Evolutionary conservation across 2,113 vertebrate species (phyloP).

Genomic region (Chaenogobius annularis): DNA sequence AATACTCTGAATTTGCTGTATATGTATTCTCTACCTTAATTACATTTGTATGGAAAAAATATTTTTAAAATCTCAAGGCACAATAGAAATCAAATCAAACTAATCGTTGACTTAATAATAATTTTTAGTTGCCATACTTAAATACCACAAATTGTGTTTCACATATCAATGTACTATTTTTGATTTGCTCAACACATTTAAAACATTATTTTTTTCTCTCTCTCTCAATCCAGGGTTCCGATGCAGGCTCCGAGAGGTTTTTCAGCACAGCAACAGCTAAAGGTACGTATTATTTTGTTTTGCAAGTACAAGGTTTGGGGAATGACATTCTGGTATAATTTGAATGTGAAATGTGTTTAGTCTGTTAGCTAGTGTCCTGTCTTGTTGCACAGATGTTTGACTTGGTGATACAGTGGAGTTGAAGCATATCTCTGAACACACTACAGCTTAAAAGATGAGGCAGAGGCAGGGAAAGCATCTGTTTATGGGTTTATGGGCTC

Average conservation of each 20-base stretch:
- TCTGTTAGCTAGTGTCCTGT: not conserved
- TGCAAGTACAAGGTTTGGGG: not conserved
- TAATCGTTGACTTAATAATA: too few species aligned
- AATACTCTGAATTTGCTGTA: too few species aligned
- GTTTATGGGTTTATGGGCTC: conserved; percentile 63
- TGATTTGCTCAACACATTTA: not conserved
- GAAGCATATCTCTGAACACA: conserved; percentile 31
- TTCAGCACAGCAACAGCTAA: conserved; percentile 93
- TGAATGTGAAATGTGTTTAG: not conserved
- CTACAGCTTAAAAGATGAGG: conserved; percentile 16
- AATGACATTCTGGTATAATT: not conserved
- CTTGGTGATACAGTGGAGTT: not conserved
- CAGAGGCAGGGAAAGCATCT: conserved; percentile 55
- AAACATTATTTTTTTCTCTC: conserved; percentile 62
- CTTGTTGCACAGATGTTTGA: not conserved
- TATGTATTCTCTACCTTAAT: too few species aligned
- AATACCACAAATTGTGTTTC: not conserved
- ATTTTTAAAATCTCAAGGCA: too few species aligned
- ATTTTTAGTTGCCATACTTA: too few species aligned
- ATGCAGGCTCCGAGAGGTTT: conserved; percentile 94
- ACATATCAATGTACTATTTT: not conserved
- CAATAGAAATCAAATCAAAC: too few species aligned
- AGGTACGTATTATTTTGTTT: conserved; percentile 78
- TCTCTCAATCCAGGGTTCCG: conserved; percentile 84
- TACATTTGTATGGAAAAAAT: too few species aligned